Evolutionary conservation across 2,888 invertebrate species (phyloP).

Genomic region (Labia minor): DNA sequence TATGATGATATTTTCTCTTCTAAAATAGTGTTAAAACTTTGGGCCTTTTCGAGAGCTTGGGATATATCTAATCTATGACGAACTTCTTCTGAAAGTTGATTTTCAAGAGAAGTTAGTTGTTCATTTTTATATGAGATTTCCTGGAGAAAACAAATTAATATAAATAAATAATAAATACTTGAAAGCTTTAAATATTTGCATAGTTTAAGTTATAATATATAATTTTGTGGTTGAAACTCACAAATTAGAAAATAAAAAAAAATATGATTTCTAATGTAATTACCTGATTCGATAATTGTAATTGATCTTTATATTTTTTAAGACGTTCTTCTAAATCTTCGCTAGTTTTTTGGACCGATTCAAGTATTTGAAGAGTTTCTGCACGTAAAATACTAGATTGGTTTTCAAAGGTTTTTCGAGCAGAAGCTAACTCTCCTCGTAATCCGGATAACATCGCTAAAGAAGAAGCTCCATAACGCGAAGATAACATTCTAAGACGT

Average conservation of each 20-base stretch:
- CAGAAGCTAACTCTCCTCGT: conserved; percentile 42
- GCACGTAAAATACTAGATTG: conserved; percentile 47
- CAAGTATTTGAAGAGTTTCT: conserved; percentile 46
- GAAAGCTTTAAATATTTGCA: no score
- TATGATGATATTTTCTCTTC: conserved; percentile 30
- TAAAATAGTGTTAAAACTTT: conserved; percentile 26
- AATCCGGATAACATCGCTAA: not conserved
- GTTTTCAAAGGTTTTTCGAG: conserved; percentile 45
- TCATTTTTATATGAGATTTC: not conserved
- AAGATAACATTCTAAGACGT: conserved; percentile 36
- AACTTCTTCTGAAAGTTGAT: conserved; percentile 25
- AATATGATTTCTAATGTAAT: no score
- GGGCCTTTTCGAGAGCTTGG: conserved; percentile 15
- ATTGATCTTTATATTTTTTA: not conserved
- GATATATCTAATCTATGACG: not conserved
- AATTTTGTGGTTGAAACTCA: no score
- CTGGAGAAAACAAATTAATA: not conserved
- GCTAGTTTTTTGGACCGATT: conserved; percentile 22
- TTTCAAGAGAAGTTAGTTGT: conserved; percentile 28
- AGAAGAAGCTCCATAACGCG: not conserved
- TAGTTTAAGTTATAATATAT: no score
- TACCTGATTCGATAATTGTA: not conserved
- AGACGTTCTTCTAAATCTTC: not conserved
- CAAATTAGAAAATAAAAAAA: no score
- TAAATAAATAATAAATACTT: not conserved